Base-by-base conservation (phyloP, 2,797 vertebrate species). In the Lutjanus argentimaculatus region DNA sequence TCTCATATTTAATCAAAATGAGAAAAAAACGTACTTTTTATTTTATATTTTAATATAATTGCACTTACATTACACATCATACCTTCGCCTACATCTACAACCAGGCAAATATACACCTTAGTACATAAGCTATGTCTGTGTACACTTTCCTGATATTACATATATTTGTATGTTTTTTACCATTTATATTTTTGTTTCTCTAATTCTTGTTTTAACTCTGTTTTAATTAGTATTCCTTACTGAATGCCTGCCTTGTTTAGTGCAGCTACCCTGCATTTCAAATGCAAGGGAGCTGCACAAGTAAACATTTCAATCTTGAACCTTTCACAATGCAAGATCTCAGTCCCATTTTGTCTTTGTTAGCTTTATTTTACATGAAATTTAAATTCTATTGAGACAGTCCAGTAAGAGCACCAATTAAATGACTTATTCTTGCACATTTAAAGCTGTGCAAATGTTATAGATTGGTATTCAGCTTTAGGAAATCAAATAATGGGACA, bases 391-490 rank as follows among this genome's bases (percentile, higher is more conserved):
- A 15, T 51, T 65, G 6, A 72, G 70, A 22, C 40, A 12, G 10
- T 46, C 48, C 53, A 62, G 19, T 48, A 70, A 45, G 55, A 53
- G 43, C n/a, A 55, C 61, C 16, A 43, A 51, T 67, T 45, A 53
- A 56, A 48, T 56, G n/a, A 55, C 14, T 51, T 40, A 15, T 68
- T 48, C 40, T 15, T 19, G 22, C 46, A 61, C 48, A 14, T 72
- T 69, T 58, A 4, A 67, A 67, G 65, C 72, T 65, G 21, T 52
- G 48, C 36, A 62, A 67, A 63, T 6, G 6, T 42, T 15, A 67
- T 30, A 22, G 12, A 43, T 30, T 42, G 40, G 51, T 67, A 55
- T 21, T 61, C 25, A n/a, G 46, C 73, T 77, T 59, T 84, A 57
- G 16, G n/a, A n/a, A 68, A 16, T 69, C 21, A 21, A 22, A 61